These are phyloP conservation scores for Harpagifer antarcticus DNA, from an alignment of 2,797 vertebrate species.

Conservation along the genomic window DNA sequence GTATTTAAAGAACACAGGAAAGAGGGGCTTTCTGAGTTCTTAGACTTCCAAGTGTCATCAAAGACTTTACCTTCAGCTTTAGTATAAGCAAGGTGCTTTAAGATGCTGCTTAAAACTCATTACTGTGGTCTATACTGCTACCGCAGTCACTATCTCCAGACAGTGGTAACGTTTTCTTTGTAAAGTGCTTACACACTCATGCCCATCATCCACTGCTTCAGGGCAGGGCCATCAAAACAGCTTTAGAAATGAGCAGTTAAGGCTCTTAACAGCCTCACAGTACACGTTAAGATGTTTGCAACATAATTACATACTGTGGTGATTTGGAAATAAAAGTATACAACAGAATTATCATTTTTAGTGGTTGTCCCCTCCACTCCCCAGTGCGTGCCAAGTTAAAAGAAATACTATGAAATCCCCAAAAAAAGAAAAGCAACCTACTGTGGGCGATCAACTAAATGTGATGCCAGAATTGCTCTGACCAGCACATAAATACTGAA, in stretches of 20 bases:
- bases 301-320: constrained; percentile 49
- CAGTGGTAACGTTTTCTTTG: constrained; percentile 15
- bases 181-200: constrained; percentile 29
- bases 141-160: constrained; percentile 17
- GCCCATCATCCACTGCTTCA: constrained; percentile 41
- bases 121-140: constrained; percentile 5
- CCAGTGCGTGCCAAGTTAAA: constrained; percentile 16
- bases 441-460: constrained; percentile 37
- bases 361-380: constrained; percentile 7
- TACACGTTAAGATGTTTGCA: constrained; percentile 44
- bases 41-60: neutral
- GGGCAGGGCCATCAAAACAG: constrained; percentile 40
- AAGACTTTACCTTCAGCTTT: constrained; percentile 23
- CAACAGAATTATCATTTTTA: constrained; percentile 35
- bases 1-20: constrained; percentile 8
- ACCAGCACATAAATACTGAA: constrained; percentile 30
- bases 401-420: constrained; percentile 25
- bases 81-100: neutral
- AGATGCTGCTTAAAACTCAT: constrained; percentile 24
- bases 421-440: constrained; percentile 31
- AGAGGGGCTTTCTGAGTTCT: neutral
- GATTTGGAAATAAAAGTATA: constrained; percentile 50
- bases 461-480: constrained; percentile 29
- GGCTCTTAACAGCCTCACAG: constrained; percentile 33
- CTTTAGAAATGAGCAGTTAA: constrained; percentile 49